Conservation (phyloP, 1,140 invertebrate species). For the Procambarus virginalis region DNA sequence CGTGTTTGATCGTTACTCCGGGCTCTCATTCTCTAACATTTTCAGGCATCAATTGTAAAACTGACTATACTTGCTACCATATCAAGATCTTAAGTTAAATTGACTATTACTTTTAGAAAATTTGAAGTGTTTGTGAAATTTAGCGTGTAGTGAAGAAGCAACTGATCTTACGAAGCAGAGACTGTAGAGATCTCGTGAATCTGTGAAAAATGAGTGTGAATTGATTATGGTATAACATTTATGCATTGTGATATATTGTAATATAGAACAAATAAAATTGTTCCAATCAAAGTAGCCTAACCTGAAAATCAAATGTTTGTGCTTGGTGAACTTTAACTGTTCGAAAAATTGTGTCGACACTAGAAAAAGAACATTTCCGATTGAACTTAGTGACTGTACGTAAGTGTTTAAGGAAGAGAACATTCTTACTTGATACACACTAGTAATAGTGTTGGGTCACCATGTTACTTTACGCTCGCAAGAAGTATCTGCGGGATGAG, state of each 20-base stretch:
- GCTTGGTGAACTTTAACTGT: neutral
- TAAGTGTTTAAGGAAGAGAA: neutral
- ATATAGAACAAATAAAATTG: neutral
- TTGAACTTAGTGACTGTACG: neutral
- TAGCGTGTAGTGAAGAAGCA: neutral
- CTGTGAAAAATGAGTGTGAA: neutral
- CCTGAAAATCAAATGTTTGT: constrained; percentile 5
- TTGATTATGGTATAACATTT: neutral
- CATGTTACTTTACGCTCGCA: constrained; percentile 81
- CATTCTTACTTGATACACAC: neutral
- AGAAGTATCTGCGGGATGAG: constrained; percentile 86
- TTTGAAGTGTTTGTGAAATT: no score
- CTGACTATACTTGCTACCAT: no score
- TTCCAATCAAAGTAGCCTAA: neutral
- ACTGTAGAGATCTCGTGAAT: neutral
- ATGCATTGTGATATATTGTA: constrained; percentile 3
- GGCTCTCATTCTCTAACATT: no score
- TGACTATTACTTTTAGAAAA: no score
- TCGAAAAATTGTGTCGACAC: neutral
- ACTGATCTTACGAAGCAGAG: neutral
- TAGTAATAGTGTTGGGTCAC: neutral
- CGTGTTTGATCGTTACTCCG: no score
- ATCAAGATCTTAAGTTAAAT: no score
- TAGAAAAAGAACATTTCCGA: neutral
- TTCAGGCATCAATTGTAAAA: no score